Evolutionary conservation across 1,140 invertebrate genomes (phyloP), one percentile per base, ranked within the genome.

Genomic region (Leptinotarsa texana): DNA sequence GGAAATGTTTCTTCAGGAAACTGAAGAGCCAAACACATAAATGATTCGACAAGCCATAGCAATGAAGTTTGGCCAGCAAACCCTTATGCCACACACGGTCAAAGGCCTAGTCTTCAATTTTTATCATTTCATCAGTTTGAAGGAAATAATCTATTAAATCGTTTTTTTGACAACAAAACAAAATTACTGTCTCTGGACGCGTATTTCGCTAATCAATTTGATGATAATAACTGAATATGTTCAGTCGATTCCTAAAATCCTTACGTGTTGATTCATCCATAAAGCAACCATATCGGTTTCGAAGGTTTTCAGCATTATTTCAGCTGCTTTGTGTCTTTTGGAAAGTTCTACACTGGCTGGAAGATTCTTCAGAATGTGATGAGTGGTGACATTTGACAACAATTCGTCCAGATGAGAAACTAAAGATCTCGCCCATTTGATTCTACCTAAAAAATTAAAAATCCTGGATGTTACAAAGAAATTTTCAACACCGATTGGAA

Each of bases 191-290:
- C 8, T 42, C 8, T 42, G 8, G 0, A 42, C 33, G 5, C 6
- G 27, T 1, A 33, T 1, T 33, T 33, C 27, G 27, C 27, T 33
- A 6, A 33, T 8, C 27, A 33, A 33, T 33, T 33, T 33, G 6
- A 33, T 33, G 27, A 33, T 5, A 8, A 33, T 33, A 6, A 33
- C 27, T 33, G 5, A 6, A 6, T 8, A 33, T 33, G 6, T 33
- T 33, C 27, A 42, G 8, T n/a, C 8, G 57, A 61, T 21, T 5
- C 84, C 74, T 0, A 11, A 11, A 42, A 42, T 42, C 86, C 87
- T 89, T 76, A 93, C 93, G 84, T 94, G 94, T 82, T 95, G 93
- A 83, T 93, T 93, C 86, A 94, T 91, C 93, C 93, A 95, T 3
- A 93, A 88, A 69, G 90, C 90, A 2, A 90, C 88, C 84, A 95